Percentiles rank a stretch among this genome's conserved stretches.
Evolutionary conservation across 1,140 invertebrate species (phyloP).

Genomic region (Aphis craccivora): DNA sequence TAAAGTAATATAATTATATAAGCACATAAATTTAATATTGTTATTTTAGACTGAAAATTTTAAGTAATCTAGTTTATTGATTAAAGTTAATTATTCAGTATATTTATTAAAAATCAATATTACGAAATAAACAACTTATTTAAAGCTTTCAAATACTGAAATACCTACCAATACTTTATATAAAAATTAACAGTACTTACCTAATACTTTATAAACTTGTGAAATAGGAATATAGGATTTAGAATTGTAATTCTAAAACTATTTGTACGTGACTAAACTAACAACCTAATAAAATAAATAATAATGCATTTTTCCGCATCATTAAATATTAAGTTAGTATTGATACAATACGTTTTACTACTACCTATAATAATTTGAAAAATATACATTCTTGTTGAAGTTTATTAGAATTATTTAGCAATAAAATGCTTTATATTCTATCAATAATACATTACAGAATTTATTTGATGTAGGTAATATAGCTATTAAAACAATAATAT

Average conservation of each 20-base stretch:
- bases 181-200: background rate
- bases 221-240: background rate
- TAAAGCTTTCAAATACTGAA: background rate
- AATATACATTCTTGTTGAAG: background rate
- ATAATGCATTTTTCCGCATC: background rate
- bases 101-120: background rate
- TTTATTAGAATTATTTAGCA: background rate
- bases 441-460: no score
- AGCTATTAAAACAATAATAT: background rate
- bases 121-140: background rate
- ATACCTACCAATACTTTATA: background rate
- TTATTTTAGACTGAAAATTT: background rate
- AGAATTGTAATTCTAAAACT: background rate
- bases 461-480: background rate
- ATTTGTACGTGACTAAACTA: background rate
- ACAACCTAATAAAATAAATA: background rate
- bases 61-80: background rate
- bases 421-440: conserved; percentile 24
- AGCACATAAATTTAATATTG: no score
- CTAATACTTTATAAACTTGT: background rate
- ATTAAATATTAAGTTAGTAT: background rate
- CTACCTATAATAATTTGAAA: background rate
- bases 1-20: no score
- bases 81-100: background rate
- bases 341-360: background rate